Evolutionary conservation across 2,888 invertebrate genomes (phyloP).

Genomic region (Pristionchus exspectatus): DNA sequence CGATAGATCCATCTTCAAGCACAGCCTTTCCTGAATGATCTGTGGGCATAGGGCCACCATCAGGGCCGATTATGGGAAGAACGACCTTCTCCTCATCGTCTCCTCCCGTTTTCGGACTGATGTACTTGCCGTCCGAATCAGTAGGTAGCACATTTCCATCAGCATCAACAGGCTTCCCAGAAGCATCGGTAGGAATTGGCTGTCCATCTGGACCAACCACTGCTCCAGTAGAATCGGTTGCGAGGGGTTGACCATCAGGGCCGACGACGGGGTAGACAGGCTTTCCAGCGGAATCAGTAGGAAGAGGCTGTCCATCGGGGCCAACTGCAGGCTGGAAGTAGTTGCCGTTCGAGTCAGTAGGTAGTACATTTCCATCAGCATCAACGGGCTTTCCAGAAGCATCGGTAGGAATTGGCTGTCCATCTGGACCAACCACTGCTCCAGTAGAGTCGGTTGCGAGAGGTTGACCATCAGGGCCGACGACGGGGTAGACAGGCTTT

Average conservation of each 20-base stretch:
- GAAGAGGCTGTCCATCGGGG: slow-evolving; percentile 28
- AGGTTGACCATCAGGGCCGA: neutral
- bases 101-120: slow-evolving; percentile 54
- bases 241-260: slow-evolving; percentile 55
- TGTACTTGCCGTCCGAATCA: slow-evolving; percentile 55
- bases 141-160: slow-evolving; percentile 34
- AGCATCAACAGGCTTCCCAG: too few relatives aligned
- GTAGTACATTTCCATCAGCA: too few relatives aligned
- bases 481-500: neutral
- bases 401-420: too few relatives aligned
- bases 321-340: slow-evolving; percentile 29
- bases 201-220: too few relatives aligned
- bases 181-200: too few relatives aligned
- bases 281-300: slow-evolving; percentile 51
- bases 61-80: slow-evolving; percentile 61
- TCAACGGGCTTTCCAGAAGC: too few relatives aligned
- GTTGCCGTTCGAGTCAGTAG: too few relatives aligned
- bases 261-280: slow-evolving; percentile 39
- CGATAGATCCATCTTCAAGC: slow-evolving; percentile 59
- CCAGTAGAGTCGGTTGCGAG: neutral
- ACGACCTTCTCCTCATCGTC: slow-evolving; percentile 52
- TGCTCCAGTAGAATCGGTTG: too few relatives aligned
- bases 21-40: slow-evolving; percentile 59
- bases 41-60: slow-evolving; percentile 63
- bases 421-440: too few relatives aligned